Conservation (phyloP, 2,113 vertebrate species). For the Phaethon lepturus region DNA sequence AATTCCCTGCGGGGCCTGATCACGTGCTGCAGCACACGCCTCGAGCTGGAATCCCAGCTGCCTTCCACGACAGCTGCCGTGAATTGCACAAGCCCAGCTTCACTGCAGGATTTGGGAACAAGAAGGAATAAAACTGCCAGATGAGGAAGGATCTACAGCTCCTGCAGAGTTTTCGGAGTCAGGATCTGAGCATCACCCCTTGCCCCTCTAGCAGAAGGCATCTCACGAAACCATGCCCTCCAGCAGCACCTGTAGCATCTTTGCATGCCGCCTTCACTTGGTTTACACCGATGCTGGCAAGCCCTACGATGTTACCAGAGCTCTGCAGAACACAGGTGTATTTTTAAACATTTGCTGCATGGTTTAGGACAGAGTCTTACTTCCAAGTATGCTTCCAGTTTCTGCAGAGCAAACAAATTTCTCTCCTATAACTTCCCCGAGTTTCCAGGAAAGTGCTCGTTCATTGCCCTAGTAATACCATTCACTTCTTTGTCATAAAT, state of each 20-base stretch:
- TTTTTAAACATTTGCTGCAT: neutral
- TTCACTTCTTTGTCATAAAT: neutral
- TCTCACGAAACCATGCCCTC: neutral
- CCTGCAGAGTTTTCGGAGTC: neutral
- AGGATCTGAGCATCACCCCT: neutral
- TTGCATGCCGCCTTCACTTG: neutral
- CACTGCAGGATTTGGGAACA: neutral
- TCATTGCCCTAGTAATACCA: neutral
- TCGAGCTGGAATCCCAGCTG: neutral
- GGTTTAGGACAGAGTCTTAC: neutral
- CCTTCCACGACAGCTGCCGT: neutral
- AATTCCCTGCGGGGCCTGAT: accelerated
- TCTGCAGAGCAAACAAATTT: neutral
- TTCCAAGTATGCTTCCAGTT: neutral
- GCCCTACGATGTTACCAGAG: neutral
- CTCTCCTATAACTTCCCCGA: neutral
- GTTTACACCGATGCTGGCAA: neutral
- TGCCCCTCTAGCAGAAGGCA: neutral
- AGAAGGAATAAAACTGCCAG: neutral
- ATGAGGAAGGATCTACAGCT: neutral
- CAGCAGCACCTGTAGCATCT: neutral
- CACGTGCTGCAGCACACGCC: neutral
- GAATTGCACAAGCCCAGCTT: neutral
- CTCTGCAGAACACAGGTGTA: neutral
- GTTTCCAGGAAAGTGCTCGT: neutral